Percentiles rank a stretch among this genome's conserved stretches.
Evolutionary conservation across 2,888 invertebrate genomes (phyloP).

Genomic region (Orthosia gothica): DNA sequence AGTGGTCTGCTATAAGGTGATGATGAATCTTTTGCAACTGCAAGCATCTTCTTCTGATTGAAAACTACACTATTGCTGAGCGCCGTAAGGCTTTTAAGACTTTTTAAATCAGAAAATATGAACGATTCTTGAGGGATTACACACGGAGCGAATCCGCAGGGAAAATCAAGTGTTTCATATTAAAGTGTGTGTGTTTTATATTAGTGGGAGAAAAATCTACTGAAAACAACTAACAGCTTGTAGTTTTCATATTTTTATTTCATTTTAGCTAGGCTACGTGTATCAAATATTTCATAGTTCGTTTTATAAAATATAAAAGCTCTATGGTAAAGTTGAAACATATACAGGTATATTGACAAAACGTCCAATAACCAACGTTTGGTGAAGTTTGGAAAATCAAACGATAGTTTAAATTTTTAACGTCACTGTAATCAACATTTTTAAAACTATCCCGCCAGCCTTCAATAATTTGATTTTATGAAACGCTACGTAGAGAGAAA

Average conservation of each 20-base stretch:
- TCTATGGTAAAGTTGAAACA: not conserved
- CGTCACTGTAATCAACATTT: constrained; percentile 5
- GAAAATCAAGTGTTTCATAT: too few species aligned
- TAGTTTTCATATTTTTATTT: not conserved
- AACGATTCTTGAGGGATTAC: too few species aligned
- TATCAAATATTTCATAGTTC: not conserved
- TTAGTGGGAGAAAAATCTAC: not conserved
- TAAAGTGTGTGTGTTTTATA: too few species aligned
- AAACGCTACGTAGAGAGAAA: not conserved
- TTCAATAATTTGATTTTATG: constrained; percentile 1
- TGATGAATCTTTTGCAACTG: too few species aligned
- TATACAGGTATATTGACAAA: constrained; percentile 18
- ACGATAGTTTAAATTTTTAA: constrained; percentile 28
- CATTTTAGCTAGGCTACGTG: not conserved
- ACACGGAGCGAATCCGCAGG: too few species aligned
- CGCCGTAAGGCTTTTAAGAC: too few species aligned
- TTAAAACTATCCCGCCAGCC: not conserved
- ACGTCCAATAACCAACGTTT: constrained; percentile 1
- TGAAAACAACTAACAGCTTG: not conserved
- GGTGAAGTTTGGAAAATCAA: constrained; percentile 28
- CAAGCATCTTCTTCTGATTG: too few species aligned
- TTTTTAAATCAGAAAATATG: too few species aligned
- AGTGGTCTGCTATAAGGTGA: too few species aligned
- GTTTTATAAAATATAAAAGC: not conserved
- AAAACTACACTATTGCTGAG: too few species aligned